These are phyloP conservation scores for Pempheris klunzingeri DNA, from an alignment of 2,797 vertebrate species.

Conservation along the genomic window DNA sequence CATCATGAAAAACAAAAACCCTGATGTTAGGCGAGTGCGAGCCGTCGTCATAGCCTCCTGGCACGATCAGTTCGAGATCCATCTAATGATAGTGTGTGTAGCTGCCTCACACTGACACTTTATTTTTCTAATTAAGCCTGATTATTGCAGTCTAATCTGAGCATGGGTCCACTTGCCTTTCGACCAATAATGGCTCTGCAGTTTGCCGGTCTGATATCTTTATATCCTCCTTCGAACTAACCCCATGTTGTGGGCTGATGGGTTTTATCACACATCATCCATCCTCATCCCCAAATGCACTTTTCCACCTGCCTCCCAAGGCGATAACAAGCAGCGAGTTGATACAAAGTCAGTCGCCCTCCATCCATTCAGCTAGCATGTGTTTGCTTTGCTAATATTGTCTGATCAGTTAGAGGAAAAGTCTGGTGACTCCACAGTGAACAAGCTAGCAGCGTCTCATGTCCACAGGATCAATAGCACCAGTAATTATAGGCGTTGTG, in stretches of 20 bases:
- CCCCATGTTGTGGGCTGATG: slow-evolving; percentile 17
- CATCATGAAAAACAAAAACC: neutral
- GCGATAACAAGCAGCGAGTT: slow-evolving; percentile 17
- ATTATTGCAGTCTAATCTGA: neutral
- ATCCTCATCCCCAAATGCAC: neutral
- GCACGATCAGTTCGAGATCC: slow-evolving; percentile 20
- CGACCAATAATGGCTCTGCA: neutral
- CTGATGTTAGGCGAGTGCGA: neutral
- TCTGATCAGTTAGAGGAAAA: slow-evolving; percentile 36
- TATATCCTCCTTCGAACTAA: slow-evolving; percentile 11
- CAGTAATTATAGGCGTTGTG: slow-evolving; percentile 30
- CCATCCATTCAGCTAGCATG: slow-evolving; percentile 28
- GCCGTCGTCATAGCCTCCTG: slow-evolving; percentile 11
- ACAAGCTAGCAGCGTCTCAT: slow-evolving; percentile 27
- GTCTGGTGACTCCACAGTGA: slow-evolving; percentile 20
- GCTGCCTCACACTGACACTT: neutral
- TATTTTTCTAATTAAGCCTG: neutral
- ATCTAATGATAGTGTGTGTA: slow-evolving; percentile 7
- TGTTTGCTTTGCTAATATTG: slow-evolving; percentile 31
- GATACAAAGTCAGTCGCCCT: slow-evolving; percentile 12
- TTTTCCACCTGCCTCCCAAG: neutral
- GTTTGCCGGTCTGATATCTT: slow-evolving; percentile 25
- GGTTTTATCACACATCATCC: slow-evolving; percentile 8
- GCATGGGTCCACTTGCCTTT: slow-evolving; percentile 32
- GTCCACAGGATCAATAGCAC: slow-evolving; percentile 46